Evolutionary conservation across 2,797 vertebrate species (phyloP).

Genomic region (Lagorchestes hirsutus): DNA sequence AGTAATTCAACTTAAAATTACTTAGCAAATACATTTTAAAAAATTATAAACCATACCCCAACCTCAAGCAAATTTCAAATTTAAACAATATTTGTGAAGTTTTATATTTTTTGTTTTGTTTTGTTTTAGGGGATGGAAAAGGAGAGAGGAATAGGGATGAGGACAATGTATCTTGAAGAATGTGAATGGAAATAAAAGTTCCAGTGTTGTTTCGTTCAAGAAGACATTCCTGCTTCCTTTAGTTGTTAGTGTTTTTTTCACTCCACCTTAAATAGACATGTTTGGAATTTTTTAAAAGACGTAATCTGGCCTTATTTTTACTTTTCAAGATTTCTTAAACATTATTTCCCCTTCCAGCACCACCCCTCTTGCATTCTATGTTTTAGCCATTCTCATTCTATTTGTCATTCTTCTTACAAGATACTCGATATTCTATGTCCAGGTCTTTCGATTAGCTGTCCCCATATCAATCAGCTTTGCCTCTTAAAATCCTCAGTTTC

Average conservation of each 20-base stretch:
- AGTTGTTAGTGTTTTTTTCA: background rate
- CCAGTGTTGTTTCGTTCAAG: background rate
- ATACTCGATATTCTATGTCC: background rate
- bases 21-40: background rate
- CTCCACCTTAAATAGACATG: background rate
- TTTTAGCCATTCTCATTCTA: background rate
- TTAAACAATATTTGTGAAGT: background rate
- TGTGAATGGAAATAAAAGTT: background rate
- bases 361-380: background rate
- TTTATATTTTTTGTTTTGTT: background rate
- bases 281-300: background rate
- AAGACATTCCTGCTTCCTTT: background rate
- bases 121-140: background rate
- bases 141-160: background rate
- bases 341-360: background rate
- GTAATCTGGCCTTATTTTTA: background rate
- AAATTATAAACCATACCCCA: background rate
- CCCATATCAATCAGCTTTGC: background rate
- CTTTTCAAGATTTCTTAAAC: background rate
- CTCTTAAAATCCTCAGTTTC: background rate
- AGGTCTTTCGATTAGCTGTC: background rate
- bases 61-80: background rate
- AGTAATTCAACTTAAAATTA: background rate
- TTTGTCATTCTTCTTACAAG: background rate
- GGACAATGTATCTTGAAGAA: background rate